Conservation (phyloP, 1,140 invertebrate genomes). For the Ruditapes philippinarum region DNA sequence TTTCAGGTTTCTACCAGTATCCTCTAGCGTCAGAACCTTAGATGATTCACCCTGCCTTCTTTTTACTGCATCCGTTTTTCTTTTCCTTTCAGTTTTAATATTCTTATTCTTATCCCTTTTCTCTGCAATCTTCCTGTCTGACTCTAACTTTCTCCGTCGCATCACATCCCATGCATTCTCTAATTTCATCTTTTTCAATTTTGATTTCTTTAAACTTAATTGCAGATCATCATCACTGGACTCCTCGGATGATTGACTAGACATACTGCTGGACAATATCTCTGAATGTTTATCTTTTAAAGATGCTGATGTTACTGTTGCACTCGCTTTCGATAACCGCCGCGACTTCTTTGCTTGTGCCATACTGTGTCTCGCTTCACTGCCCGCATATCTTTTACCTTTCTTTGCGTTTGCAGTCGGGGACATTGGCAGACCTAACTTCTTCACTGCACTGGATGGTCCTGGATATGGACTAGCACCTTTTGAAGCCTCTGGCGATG, state of each 20-base stretch:
- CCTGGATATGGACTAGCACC: slow-evolving; percentile 45
- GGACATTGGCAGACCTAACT: slow-evolving; percentile 6
- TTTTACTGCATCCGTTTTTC: not conserved
- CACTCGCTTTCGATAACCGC: not conserved
- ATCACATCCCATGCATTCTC: slow-evolving; percentile 3
- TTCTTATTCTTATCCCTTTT: not conserved
- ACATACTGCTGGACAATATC: not conserved
- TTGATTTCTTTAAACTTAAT: not conserved
- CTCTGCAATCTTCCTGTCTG: not conserved
- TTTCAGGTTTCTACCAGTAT: not conserved
- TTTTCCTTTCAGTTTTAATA: not conserved
- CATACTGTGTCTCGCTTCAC: not conserved
- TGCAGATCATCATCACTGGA: not conserved
- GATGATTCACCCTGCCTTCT: not conserved
- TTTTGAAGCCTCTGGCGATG: slow-evolving; percentile 28
- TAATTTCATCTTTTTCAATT: not conserved
- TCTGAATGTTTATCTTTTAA: too few relatives aligned
- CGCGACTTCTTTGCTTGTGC: not conserved
- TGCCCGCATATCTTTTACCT: slow-evolving; percentile 5
- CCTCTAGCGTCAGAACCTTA: not conserved
- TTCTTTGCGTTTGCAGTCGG: not conserved
- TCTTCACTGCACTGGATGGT: slow-evolving; percentile 26
- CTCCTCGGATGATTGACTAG: slow-evolving; percentile 2
- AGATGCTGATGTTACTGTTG: not conserved
- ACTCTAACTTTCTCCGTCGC: not conserved